Evolutionary conservation across 2,888 invertebrate species (phyloP).

Genomic region (Idaea aversata): DNA sequence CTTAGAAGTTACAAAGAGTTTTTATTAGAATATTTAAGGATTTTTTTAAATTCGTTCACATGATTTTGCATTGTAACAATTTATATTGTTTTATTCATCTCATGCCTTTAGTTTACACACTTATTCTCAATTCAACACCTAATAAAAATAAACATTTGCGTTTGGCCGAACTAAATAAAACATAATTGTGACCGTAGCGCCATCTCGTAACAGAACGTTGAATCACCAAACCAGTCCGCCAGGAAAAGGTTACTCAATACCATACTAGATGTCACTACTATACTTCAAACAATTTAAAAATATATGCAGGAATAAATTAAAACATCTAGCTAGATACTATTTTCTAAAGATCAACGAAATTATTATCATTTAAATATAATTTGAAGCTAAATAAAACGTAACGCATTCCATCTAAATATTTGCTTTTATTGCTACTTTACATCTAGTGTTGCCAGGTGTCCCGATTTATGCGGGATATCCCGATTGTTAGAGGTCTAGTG

Average conservation of each 20-base stretch:
- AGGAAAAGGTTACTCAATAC: slow-evolving; percentile 19
- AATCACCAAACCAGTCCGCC: slow-evolving; percentile 23
- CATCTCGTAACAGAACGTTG: slow-evolving; percentile 37
- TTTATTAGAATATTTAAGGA: no score
- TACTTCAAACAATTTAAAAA: background rate
- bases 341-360: background rate
- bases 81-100: background rate
- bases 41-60: no score
- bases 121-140: background rate
- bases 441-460: no score
- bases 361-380: background rate
- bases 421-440: background rate
- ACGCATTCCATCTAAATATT: background rate
- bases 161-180: background rate
- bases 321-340: background rate
- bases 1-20: no score
- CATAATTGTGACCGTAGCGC: slow-evolving; percentile 32
- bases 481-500: no score
- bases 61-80: no score
- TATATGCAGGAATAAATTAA: background rate
- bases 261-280: slow-evolving; percentile 46
- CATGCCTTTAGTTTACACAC: background rate
- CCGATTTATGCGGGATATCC: no score
- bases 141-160: background rate
- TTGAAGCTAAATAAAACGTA: background rate